Conservation (phyloP, 2,888 invertebrate genomes). For the Neria commutata region DNA sequence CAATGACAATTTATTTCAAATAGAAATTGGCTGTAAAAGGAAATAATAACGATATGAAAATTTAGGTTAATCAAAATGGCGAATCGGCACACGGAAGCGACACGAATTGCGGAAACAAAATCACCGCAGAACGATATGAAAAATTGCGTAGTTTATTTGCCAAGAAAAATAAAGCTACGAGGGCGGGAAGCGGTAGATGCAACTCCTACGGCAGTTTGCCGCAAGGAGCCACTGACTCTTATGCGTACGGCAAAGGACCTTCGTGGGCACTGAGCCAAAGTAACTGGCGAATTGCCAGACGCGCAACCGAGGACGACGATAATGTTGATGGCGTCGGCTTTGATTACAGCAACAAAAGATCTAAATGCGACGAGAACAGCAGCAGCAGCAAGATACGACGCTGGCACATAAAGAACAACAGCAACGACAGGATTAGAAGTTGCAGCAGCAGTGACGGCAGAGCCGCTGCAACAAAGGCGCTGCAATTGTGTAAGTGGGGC, state of each 20-base stretch:
- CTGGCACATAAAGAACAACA: slow-evolving; percentile 21
- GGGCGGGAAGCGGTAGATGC: slow-evolving; percentile 43
- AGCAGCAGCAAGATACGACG: slow-evolving; percentile 24
- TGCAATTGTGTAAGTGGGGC: slow-evolving; percentile 25
- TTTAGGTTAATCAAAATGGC: slow-evolving; percentile 48
- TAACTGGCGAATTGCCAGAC: slow-evolving; percentile 41
- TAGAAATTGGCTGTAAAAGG: slow-evolving; percentile 15
- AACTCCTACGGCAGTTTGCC: slow-evolving; percentile 34
- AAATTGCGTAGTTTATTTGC: slow-evolving; percentile 52
- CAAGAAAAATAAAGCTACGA: slow-evolving; percentile 30
- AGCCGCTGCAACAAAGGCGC: neutral
- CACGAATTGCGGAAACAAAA: slow-evolving; percentile 34
- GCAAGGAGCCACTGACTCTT: slow-evolving; percentile 21
- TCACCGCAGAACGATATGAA: slow-evolving; percentile 47
- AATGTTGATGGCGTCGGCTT: slow-evolving; percentile 23
- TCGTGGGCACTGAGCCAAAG: slow-evolving; percentile 36
- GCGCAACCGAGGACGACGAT: slow-evolving; percentile 2
- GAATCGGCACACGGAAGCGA: slow-evolving; percentile 31
- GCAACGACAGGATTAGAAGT: neutral
- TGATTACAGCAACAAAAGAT: slow-evolving; percentile 22
- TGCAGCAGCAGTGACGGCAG: neutral
- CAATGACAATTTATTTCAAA: slow-evolving; percentile 10
- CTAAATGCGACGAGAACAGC: slow-evolving; percentile 3
- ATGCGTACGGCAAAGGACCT: slow-evolving; percentile 15
- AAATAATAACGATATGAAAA: slow-evolving; percentile 41